These are phyloP conservation scores for Lathamus discolor DNA, from an alignment of 2,113 vertebrate genomes.

Conservation along the genomic window DNA sequence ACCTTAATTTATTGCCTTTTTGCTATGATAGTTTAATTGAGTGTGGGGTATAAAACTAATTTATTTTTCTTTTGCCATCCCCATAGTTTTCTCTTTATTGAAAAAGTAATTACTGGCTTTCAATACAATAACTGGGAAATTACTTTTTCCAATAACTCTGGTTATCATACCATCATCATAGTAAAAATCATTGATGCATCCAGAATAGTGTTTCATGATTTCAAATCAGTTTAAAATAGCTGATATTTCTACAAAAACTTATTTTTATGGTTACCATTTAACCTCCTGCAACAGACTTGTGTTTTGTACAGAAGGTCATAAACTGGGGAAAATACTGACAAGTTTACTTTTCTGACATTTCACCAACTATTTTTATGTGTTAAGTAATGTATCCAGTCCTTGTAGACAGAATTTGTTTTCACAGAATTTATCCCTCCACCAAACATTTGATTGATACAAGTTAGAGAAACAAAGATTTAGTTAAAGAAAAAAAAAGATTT, in stretches of 20 bases:
- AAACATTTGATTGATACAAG: not conserved
- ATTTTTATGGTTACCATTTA: not conserved
- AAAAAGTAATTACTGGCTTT: constrained; percentile 77
- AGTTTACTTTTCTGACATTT: not conserved
- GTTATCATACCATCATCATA: constrained; percentile 59
- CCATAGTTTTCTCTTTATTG: constrained; percentile 75
- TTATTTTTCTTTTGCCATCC: constrained; percentile 70
- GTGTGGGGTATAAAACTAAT: constrained; percentile 69
- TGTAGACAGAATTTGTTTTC: not conserved
- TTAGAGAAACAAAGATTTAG: not conserved
- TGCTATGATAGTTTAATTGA: constrained; percentile 75
- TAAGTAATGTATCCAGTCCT: not conserved
- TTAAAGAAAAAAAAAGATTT: not conserved
- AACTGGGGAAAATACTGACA: not conserved
- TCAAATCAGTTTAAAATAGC: constrained; percentile 42
- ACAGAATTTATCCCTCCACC: not conserved
- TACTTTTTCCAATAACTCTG: constrained; percentile 70
- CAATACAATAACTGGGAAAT: constrained; percentile 75
- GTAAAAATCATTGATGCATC: constrained; percentile 51
- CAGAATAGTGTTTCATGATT: constrained; percentile 5
- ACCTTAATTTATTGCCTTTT: constrained; percentile 71
- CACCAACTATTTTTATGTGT: not conserved
- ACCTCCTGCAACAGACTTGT: not conserved
- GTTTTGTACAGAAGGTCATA: not conserved
- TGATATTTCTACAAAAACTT: not conserved